phyloP scores from a whole-genome alignment of 2,888 invertebrate genomes.

The Craniophora ligustri region DNA sequence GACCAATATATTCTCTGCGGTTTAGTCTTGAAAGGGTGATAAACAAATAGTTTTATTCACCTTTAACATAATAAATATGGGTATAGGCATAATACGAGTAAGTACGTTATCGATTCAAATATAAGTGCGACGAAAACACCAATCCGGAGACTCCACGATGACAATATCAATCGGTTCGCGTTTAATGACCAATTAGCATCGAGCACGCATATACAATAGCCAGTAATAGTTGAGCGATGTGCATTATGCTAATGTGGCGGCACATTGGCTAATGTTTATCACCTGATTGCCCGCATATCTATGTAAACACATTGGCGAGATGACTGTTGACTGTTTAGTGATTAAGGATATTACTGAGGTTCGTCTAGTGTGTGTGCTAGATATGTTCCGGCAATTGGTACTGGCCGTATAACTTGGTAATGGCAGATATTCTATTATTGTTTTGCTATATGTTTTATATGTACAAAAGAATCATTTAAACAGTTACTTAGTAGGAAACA shows the following conservation, averaged over 20 bases:
- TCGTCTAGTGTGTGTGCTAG: conserved; percentile 21
- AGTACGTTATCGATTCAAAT: too few relatives aligned
- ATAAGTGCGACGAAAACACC: neutral
- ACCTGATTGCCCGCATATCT: conserved; percentile 58
- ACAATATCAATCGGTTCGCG: conserved; percentile 46
- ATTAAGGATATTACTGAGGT: conserved; percentile 46
- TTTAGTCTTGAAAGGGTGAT: too few relatives aligned
- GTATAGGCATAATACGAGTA: too few relatives aligned
- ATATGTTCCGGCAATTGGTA: conserved; percentile 9
- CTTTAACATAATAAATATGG: too few relatives aligned
- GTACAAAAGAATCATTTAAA: too few relatives aligned
- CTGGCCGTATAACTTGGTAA: too few relatives aligned
- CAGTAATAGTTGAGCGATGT: conserved; percentile 44
- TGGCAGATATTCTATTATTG: too few relatives aligned
- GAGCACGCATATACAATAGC: conserved; percentile 41
- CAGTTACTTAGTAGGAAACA: too few relatives aligned
- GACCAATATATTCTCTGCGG: too few relatives aligned
- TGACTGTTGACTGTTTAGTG: conserved; percentile 54
- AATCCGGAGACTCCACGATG: conserved; percentile 15
- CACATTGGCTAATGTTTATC: conserved; percentile 58
- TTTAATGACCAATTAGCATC: conserved; percentile 47
- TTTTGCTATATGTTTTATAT: too few relatives aligned
- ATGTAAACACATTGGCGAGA: conserved; percentile 54
- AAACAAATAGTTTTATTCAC: too few relatives aligned
- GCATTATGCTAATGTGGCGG: conserved; percentile 55